Conservation (phyloP, 2,113 vertebrate species). For the Ellobius talpinus region DNA sequence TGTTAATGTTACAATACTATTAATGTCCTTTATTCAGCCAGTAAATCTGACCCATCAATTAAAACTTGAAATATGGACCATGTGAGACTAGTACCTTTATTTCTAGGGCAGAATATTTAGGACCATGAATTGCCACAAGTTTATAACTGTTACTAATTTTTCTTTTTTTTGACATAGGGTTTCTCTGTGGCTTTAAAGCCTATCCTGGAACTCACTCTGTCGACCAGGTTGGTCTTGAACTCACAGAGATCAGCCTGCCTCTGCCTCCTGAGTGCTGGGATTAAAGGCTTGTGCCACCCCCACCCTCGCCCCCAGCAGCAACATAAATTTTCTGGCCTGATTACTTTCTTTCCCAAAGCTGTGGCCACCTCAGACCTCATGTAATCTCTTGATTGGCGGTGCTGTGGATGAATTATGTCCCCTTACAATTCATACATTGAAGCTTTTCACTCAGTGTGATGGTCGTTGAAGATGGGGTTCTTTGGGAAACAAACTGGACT, state of each 20-base stretch:
- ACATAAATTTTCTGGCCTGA: background rate
- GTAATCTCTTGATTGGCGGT: background rate
- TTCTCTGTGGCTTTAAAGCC: no score
- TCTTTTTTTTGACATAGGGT: no score
- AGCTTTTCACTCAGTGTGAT: background rate
- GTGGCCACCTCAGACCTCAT: no score
- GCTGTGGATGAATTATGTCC: background rate
- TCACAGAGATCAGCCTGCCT: no score
- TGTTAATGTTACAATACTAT: background rate
- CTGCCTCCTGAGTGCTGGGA: no score
- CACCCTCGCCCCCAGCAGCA: no score
- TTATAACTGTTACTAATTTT: background rate
- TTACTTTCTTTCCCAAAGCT: background rate
- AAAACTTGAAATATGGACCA: conserved; percentile 6
- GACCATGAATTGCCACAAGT: background rate
- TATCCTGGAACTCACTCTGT: no score
- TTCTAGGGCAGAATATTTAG: conserved; percentile 25
- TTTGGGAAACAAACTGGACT: background rate
- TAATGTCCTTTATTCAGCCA: background rate
- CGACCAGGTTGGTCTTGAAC: no score
- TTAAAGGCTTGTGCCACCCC: fast-evolving
- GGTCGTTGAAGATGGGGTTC: background rate
- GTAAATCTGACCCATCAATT: conserved; percentile 2
- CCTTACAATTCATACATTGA: background rate
- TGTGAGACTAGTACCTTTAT: background rate